Evolutionary conservation across 2,888 invertebrate genomes (phyloP), one percentile per base, ranked within the genome.

Genomic region (Ecdyonurus torrentis): DNA sequence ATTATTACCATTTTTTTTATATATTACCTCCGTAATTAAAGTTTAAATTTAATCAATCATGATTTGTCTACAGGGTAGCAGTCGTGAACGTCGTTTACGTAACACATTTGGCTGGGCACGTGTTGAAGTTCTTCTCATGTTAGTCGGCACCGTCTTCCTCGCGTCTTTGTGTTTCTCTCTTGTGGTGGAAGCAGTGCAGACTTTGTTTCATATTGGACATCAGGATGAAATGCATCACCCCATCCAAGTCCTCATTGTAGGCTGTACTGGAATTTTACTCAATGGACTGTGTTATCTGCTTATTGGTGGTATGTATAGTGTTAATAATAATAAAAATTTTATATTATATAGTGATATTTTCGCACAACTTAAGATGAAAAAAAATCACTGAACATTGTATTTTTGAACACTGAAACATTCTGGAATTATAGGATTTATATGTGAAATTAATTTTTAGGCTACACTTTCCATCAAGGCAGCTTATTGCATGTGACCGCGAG

Each of bases 61-160:
- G n/a, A n/a, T n/a, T n/a, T n/a, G n/a, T n/a, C n/a, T 15, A 15
- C 37, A 37, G 37, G 37, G 37, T 15, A 37, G 37, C 37, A 37
- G 37, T 55, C n/a, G 74, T 2, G 88, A 87, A 68, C 76, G 77
- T 52, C 79, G 79, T 66, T 78, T 92, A 64, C 85, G 86, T 65
- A 93, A 92, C 73, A 94, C 93, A 0, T 94, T 94, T 70, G 93
- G 93, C 7, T 93, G 93, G 93, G 89, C 91, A 2, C 82, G 93
- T 66, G 87, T 92, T 61, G 91, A 93, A 70, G 87, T 93, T n/a
- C 79, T 92, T 5, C 86, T 88, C 55, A 85, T 89, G 77, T 76
- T 92, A 58, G 84, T 88, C 2, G 87, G 89, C 61, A 88, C 87
- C 73, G 86, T 90, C 53, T 86, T 92, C 68, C 80, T 92, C 66